These are phyloP conservation scores for Gari tellinella DNA, from an alignment of 2,888 invertebrate genomes.

Conservation along the genomic window DNA sequence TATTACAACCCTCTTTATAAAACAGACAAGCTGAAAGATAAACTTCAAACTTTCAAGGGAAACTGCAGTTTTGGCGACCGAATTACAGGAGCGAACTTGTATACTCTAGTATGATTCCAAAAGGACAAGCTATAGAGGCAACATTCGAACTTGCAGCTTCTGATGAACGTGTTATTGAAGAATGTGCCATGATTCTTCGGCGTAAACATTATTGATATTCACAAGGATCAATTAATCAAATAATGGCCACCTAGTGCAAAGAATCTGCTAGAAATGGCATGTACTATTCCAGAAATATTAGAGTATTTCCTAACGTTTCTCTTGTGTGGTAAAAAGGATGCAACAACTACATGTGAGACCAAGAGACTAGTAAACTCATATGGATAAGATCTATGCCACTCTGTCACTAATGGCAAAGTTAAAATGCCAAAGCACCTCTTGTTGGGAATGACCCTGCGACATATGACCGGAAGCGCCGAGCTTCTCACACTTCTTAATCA, in stretches of 20 bases:
- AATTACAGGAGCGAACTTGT: too few relatives aligned
- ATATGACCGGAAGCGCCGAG: conserved; percentile 55
- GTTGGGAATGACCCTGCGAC: conserved; percentile 43
- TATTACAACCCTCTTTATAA: conserved; percentile 40
- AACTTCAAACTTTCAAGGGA: conserved; percentile 27
- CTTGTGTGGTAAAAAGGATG: conserved; percentile 1
- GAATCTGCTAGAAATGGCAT: background rate
- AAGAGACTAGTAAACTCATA: conserved; percentile 19
- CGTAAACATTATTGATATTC: conserved; percentile 10
- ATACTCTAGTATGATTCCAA: conserved; percentile 37
- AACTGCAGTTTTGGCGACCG: conserved; percentile 42
- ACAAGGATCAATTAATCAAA: background rate
- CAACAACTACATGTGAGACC: background rate
- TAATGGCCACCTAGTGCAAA: conserved; percentile 15
- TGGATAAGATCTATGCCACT: conserved; percentile 36
- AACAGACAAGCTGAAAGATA: conserved; percentile 43
- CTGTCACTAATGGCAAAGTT: conserved; percentile 39
- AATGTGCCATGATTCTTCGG: conserved; percentile 35
- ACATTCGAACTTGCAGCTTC: conserved; percentile 34
- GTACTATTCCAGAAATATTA: conserved; percentile 10
- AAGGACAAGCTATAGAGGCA: conserved; percentile 24
- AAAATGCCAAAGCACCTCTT: conserved; percentile 40
- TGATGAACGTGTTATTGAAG: conserved; percentile 29
- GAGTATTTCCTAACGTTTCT: background rate
- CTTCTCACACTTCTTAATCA: conserved; percentile 45